Evolutionary conservation across 1,140 invertebrate genomes (phyloP).

Genomic region (Nasonia vitripennis): DNA sequence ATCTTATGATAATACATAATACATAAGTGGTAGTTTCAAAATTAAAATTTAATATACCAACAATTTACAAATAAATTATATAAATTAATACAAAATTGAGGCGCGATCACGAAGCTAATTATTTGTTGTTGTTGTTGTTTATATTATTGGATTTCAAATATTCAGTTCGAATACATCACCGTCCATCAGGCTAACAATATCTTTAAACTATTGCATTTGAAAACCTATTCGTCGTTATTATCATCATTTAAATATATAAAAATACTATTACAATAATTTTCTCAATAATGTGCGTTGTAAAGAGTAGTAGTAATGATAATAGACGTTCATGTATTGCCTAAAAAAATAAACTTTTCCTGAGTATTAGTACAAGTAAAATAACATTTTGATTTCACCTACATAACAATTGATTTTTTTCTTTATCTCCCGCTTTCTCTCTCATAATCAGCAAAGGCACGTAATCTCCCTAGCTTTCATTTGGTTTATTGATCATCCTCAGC

Average conservation of each 20-base stretch:
- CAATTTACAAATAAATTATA: constrained; percentile 1
- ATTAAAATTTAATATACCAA: neutral
- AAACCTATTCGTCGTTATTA: neutral
- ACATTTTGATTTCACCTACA: constrained; percentile 4
- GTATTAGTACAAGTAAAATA: constrained; percentile 1
- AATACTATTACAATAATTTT: neutral
- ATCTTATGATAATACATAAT: constrained; percentile 2
- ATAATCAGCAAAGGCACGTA: neutral
- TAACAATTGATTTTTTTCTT: neutral
- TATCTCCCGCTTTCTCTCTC: neutral
- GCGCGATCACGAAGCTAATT: neutral
- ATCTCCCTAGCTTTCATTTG: neutral
- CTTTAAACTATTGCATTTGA: neutral
- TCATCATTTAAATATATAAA: neutral
- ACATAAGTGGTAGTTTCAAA: neutral
- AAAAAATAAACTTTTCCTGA: constrained; percentile 5
- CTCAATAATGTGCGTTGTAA: neutral
- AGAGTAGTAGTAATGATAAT: neutral
- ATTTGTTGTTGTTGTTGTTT: neutral
- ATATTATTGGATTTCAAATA: neutral
- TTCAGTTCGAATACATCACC: neutral
- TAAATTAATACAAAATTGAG: constrained; percentile 5
- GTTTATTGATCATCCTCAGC: neutral
- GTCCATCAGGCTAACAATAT: neutral
- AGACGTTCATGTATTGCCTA: neutral